Evolutionary conservation across 2,888 invertebrate species (phyloP).

Genomic region (Drosophila barbarae): DNA sequence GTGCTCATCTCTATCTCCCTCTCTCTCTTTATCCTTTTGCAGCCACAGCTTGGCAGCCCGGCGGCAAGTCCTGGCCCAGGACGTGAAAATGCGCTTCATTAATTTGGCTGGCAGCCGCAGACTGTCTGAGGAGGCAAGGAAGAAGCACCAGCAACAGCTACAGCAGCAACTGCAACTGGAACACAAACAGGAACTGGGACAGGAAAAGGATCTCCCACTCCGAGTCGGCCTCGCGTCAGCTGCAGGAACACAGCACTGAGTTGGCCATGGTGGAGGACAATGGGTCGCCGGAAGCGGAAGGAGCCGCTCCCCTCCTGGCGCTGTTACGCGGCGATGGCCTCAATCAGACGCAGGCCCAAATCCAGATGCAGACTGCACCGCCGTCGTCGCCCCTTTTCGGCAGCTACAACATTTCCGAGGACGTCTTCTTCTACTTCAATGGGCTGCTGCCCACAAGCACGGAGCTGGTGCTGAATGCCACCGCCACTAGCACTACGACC

Average conservation of each 20-base stretch:
- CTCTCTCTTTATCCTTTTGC: background rate
- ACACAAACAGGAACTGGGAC: constrained; percentile 11
- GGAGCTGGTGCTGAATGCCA: constrained; percentile 40
- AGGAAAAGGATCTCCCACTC: constrained; percentile 30
- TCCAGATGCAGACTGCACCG: constrained; percentile 8
- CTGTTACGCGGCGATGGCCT: constrained; percentile 50
- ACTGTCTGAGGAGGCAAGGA: constrained; percentile 31
- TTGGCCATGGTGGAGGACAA: constrained; percentile 71
- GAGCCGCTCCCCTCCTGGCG: constrained; percentile 58
- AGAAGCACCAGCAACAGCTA: constrained; percentile 1
- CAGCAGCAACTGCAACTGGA: constrained; percentile 17
- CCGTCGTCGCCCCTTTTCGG: constrained; percentile 64
- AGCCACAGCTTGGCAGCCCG: constrained; percentile 27
- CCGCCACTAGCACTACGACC: constrained; percentile 8
- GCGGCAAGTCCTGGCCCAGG: constrained; percentile 32
- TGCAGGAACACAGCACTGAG: constrained; percentile 50
- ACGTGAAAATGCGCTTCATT: constrained; percentile 53
- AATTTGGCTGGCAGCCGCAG: constrained; percentile 45
- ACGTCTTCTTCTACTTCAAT: constrained; percentile 78
- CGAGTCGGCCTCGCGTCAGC: constrained; percentile 37
- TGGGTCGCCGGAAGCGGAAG: constrained; percentile 72
- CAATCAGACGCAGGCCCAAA: constrained; percentile 59
- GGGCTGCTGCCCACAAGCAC: constrained; percentile 65
- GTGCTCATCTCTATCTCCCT: constrained; percentile 8
- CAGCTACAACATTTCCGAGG: constrained; percentile 78